Conservation (phyloP, 2,113 vertebrate species). For the Mugil cephalus region DNA sequence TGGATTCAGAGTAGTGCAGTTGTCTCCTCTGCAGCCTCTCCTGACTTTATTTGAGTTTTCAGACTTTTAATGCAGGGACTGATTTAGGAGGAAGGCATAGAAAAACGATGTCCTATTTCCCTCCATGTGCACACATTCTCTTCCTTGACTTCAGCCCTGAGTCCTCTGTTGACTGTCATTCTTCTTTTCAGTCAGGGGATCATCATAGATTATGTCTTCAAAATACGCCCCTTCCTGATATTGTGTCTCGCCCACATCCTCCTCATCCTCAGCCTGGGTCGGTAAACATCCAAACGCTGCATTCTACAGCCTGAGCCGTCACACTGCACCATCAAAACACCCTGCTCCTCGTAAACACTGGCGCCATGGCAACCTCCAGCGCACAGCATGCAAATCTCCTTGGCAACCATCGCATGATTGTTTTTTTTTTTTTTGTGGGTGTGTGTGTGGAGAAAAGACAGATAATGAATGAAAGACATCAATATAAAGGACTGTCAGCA, state of each 20-base stretch:
- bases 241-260: slow-evolving; percentile 5
- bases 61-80: background rate
- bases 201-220: slow-evolving; percentile 10
- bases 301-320: background rate
- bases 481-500: slow-evolving; percentile 2
- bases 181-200: slow-evolving; percentile 17
- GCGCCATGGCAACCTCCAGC: slow-evolving; percentile 68
- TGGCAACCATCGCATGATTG: slow-evolving; percentile 41
- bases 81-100: background rate
- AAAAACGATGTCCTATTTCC: background rate
- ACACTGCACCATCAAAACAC: slow-evolving; percentile 49
- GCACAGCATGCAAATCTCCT: slow-evolving; percentile 47
- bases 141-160: background rate
- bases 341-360: slow-evolving; percentile 54
- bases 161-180: background rate
- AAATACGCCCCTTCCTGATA: background rate
- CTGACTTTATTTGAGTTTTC: background rate
- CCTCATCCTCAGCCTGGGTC: slow-evolving; percentile 1
- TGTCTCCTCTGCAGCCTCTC: slow-evolving; percentile 6
- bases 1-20: slow-evolving; percentile 17
- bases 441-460: background rate
- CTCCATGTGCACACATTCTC: background rate
- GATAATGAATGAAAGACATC: slow-evolving; percentile 1
- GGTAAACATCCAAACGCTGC: slow-evolving; percentile 28
- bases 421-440: slow-evolving; percentile 13